These are phyloP conservation scores for Cyanoramphus novaezelandiae DNA, from an alignment of 2,113 vertebrate species.

Conservation along the genomic window DNA sequence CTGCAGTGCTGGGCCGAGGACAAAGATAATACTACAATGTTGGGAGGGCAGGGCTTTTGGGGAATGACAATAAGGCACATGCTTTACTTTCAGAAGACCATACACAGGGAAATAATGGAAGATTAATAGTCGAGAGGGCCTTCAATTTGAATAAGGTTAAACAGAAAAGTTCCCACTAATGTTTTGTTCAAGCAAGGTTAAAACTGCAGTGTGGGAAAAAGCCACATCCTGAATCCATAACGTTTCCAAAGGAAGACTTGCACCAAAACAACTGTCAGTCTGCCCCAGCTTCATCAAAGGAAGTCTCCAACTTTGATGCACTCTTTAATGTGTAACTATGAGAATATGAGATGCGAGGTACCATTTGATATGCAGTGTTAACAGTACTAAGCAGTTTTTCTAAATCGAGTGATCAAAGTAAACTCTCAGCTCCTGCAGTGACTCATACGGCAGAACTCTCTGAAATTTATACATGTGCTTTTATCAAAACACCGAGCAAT, in stretches of 20 bases:
- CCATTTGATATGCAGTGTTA: constrained; percentile 20
- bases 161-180: neutral
- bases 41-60: neutral
- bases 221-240: neutral
- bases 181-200: neutral
- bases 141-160: neutral
- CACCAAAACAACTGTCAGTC: neutral
- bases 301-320: neutral
- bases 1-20: neutral
- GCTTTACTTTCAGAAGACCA: neutral
- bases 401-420: constrained; percentile 35
- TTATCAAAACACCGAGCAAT: neutral
- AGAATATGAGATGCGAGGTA: neutral
- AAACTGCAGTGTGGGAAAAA: neutral
- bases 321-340: neutral
- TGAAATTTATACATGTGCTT: neutral
- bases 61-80: neutral
- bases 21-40: neutral
- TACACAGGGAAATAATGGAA: neutral
- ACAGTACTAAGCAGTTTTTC: neutral
- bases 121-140: neutral
- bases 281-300: constrained; percentile 14
- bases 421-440: neutral
- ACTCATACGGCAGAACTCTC: neutral
- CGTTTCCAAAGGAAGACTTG: neutral